phyloP scores from a whole-genome alignment of 2,888 invertebrate genomes.

The Hypena proboscidalis region DNA sequence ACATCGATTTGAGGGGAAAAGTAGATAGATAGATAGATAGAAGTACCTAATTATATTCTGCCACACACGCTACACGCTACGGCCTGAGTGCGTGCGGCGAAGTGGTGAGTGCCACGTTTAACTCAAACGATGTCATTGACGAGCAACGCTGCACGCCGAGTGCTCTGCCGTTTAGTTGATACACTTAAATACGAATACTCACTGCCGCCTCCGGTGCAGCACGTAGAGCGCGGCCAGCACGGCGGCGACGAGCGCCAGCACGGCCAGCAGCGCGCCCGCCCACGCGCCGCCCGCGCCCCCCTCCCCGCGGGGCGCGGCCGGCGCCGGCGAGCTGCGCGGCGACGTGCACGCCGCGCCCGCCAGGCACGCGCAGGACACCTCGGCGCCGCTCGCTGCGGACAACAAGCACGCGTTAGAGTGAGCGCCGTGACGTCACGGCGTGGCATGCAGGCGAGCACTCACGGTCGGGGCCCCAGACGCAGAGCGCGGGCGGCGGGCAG shows the following conservation, averaged over 20 bases:
- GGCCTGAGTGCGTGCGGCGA: too few species aligned
- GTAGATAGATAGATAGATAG: too few species aligned
- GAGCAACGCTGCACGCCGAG: too few species aligned
- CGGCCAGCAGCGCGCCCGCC: conserved; percentile 56
- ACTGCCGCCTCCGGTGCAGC: conserved; percentile 70
- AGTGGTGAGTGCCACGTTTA: too few species aligned
- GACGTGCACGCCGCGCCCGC: conserved; percentile 61
- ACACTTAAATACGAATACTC: conserved; percentile 49
- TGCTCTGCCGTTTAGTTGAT: too few species aligned
- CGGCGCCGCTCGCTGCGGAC: conserved; percentile 57
- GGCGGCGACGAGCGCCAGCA: conserved; percentile 55
- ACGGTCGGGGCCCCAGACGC: conserved; percentile 66
- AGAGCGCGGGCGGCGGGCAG: conserved; percentile 81
- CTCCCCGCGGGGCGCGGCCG: conserved; percentile 54
- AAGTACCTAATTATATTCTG: too few species aligned
- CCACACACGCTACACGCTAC: too few species aligned
- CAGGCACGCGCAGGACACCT: conserved; percentile 66
- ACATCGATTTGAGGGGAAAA: too few species aligned
- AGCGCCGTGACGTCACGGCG: not conserved
- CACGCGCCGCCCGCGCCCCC: conserved; percentile 47
- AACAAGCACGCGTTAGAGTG: conserved; percentile 1
- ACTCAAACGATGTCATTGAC: too few species aligned
- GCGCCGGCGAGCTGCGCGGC: conserved; percentile 24
- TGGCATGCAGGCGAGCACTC: conserved; percentile 10
- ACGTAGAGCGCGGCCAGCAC: conserved; percentile 58